Base-by-base conservation (phyloP, 2,888 invertebrate species). In the Drosophila fulvimacula region DNA sequence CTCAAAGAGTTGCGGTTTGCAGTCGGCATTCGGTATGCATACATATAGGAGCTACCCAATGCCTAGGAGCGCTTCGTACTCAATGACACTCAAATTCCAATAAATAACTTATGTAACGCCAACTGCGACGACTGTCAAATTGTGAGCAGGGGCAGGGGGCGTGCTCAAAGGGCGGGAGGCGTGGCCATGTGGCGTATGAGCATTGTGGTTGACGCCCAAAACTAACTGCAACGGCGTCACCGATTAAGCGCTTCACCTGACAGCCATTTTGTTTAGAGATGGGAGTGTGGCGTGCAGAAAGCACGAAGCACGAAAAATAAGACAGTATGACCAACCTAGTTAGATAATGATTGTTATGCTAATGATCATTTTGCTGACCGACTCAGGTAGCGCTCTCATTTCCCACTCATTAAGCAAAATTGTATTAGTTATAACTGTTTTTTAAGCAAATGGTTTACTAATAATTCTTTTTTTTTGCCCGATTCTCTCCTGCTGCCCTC, bases 1-100 rank as follows among this genome's bases (percentile, higher is more conserved):
- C 81, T 67, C 67, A 81, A 73, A 69, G 62, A 65, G 62, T 49
- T 79, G 81, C 30, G 78, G 81, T 52, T 76, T 67, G 41, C 46
- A 44, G 19, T 59, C 44, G 48, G 48, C 52, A 52, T 38, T 24
- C 27, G 44, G 48, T 13, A 19, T 49, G 15, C 32, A 51, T 27
- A 61, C 27, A 38, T 62, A 24, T 36, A 27, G 2, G 46, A 24
- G 17, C 42, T 7, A 41, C 5, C 21, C 39, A 51, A 11, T 48
- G 52, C 66, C 60, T 64, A 10, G 52, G n/a, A 53, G 36, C 55
- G 30, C 17, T n/a, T 27, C 41, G 53, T 44, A 61, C 69, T 66
- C 70, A 70, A 61, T 70, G 79, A 73, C 82, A 82, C 76, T 82
- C 76, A 79, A 80, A 82, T 80, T 82, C 76, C 80, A 82, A 80